Evolutionary conservation across 2,113 vertebrate species (phyloP).

Genomic region (Odontophorus gujanensis): DNA sequence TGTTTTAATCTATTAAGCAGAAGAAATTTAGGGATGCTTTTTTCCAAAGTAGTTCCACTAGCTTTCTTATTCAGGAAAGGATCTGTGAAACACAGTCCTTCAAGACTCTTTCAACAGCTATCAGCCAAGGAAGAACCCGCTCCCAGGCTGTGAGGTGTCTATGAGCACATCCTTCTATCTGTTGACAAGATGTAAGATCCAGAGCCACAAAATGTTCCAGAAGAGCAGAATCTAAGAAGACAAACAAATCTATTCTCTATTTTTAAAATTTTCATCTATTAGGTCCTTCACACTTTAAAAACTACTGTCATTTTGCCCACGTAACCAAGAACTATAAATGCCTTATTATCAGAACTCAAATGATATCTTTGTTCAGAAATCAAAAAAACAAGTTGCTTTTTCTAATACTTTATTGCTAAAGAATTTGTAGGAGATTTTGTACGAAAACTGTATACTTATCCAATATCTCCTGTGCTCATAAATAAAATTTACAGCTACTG

Average conservation of each 20-base stretch:
- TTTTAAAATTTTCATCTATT: not conserved
- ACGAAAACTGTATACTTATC: not conserved
- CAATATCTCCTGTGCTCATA: rapidly evolving
- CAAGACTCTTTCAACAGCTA: not conserved
- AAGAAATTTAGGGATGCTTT: not conserved
- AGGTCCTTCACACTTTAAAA: not conserved
- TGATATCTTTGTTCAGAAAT: not conserved
- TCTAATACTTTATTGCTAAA: not conserved
- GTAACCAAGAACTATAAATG: not conserved
- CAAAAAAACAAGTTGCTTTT: not conserved
- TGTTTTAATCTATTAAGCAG: not conserved
- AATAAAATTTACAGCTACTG: not conserved
- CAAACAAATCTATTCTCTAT: not conserved
- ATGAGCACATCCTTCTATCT: not conserved
- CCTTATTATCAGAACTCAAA: not conserved
- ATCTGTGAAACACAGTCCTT: not conserved
- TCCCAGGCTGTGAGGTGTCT: not conserved
- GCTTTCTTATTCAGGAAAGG: not conserved
- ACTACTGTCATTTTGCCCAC: not conserved
- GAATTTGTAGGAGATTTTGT: not conserved
- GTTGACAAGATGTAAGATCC: not conserved
- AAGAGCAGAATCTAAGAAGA: not conserved
- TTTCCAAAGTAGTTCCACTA: not conserved
- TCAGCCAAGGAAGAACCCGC: not conserved
- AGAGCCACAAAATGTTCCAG: not conserved